Evolutionary conservation across 2,797 vertebrate genomes (phyloP).

Genomic region (Arrhamphus sclerolepis): DNA sequence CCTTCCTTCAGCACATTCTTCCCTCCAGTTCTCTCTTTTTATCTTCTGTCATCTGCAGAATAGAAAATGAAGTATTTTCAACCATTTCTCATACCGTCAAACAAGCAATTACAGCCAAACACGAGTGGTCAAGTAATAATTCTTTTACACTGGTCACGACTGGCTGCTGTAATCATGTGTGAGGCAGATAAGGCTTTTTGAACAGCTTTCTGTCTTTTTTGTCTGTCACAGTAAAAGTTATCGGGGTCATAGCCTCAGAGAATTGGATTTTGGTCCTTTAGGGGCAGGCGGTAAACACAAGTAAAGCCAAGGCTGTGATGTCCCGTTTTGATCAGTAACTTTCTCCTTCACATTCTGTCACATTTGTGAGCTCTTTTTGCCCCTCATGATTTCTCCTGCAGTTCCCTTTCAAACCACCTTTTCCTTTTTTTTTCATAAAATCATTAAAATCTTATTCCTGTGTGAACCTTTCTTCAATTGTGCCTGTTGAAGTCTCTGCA

Average conservation of each 20-base stretch:
- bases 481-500: too few species aligned
- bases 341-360: too few species aligned
- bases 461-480: too few species aligned
- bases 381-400: too few species aligned
- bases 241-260: slow-evolving; percentile 29
- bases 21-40: neutral
- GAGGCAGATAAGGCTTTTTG: slow-evolving; percentile 39
- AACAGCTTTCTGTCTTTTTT: slow-evolving; percentile 6
- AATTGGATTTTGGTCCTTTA: too few species aligned
- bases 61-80: slow-evolving; percentile 43
- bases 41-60: slow-evolving; percentile 39
- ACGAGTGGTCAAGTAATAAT: slow-evolving; percentile 42
- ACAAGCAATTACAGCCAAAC: slow-evolving; percentile 31
- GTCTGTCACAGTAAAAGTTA: slow-evolving; percentile 23
- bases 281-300: neutral
- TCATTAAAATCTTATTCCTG: too few species aligned
- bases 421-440: too few species aligned
- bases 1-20: neutral
- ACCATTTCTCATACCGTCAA: slow-evolving; percentile 22
- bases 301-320: too few species aligned
- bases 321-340: too few species aligned
- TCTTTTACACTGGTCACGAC: slow-evolving; percentile 38
- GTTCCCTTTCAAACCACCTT: too few species aligned
- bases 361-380: too few species aligned
- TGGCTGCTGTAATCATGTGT: slow-evolving; percentile 37